Percentiles rank a stretch among this genome's conserved stretches.
Conservation (phyloP, 2,797 vertebrate genomes). For the Mustela erminea region DNA sequence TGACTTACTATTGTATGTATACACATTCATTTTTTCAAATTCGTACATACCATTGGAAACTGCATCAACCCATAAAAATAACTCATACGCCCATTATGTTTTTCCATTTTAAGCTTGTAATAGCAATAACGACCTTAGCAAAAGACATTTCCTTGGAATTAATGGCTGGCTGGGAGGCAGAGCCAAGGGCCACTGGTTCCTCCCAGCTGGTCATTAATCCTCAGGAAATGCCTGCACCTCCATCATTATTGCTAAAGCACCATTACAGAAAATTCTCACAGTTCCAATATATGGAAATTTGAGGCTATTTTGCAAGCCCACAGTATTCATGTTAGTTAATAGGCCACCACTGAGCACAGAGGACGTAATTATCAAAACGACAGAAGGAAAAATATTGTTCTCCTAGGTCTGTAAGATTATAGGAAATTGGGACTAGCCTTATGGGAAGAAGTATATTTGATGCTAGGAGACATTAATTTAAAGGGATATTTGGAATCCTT, state of each 20-base stretch:
- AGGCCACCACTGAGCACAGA: constrained; percentile 83
- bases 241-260: constrained; percentile 80
- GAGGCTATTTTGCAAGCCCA: constrained; percentile 82
- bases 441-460: constrained; percentile 83
- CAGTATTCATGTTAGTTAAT: constrained; percentile 79
- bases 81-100: constrained; percentile 76
- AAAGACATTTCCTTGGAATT: constrained; percentile 80
- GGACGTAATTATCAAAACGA: constrained; percentile 85
- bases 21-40: constrained; percentile 63
- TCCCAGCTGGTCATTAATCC: constrained; percentile 80
- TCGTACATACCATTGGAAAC: constrained; percentile 71
- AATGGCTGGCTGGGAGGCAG: constrained; percentile 82
- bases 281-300: constrained; percentile 81
- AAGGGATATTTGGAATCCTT: constrained; percentile 82
- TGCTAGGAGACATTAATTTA: constrained; percentile 82
- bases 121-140: constrained; percentile 77
- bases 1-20: constrained; percentile 19
- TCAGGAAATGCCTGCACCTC: constrained; percentile 83
- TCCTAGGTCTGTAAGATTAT: constrained; percentile 83
- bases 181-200: constrained; percentile 77
- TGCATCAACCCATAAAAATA: constrained; percentile 72
- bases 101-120: constrained; percentile 82
- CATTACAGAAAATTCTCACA: constrained; percentile 83
- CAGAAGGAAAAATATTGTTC: constrained; percentile 84
- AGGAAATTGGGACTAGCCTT: constrained; percentile 80